Percentiles rank a stretch among this genome's conserved stretches.
These are phyloP conservation scores for Dendroctonus valens DNA, from an alignment of 1,140 invertebrate genomes.

Conservation along the genomic window DNA sequence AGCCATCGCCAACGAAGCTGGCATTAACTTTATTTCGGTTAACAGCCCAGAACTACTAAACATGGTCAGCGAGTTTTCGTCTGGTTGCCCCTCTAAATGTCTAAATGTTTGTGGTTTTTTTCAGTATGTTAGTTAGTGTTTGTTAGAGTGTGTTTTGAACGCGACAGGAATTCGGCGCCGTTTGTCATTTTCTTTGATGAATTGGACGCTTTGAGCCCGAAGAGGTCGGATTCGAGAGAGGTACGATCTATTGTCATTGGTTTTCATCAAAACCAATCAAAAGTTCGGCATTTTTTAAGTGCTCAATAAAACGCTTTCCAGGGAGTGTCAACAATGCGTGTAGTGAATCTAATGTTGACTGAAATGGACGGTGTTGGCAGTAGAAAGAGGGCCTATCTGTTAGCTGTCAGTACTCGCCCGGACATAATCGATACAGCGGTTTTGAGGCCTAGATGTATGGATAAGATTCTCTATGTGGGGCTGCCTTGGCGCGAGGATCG, in stretches of 20 bases:
- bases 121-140: slow-evolving; percentile 98
- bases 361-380: slow-evolving; percentile 98
- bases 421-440: slow-evolving; percentile 97
- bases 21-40: slow-evolving; percentile 85
- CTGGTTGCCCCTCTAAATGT: slow-evolving; percentile 2
- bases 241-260: too few relatives aligned
- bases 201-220: slow-evolving; percentile 94
- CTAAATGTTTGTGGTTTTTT: slow-evolving; percentile 38
- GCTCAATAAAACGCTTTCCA: slow-evolving; percentile 44
- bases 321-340: slow-evolving; percentile 70
- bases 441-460: slow-evolving; percentile 88
- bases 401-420: slow-evolving; percentile 95
- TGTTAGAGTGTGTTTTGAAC: slow-evolving; percentile 90
- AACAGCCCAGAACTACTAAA: slow-evolving; percentile 93
- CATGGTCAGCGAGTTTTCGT: slow-evolving; percentile 60
- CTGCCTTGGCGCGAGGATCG: slow-evolving; percentile 79
- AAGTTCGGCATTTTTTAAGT: too few relatives aligned
- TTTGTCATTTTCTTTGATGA: slow-evolving; percentile 99
- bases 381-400: slow-evolving; percentile 86
- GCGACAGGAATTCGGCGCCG: slow-evolving; percentile 91
- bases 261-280: background rate
- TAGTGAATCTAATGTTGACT: slow-evolving; percentile 96
- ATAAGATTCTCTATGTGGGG: slow-evolving; percentile 92
- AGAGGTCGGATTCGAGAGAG: slow-evolving; percentile 73
- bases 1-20: slow-evolving; percentile 88